phyloP scores from a whole-genome alignment of 2,113 vertebrate genomes.

The Neopipo cinnamomea region DNA sequence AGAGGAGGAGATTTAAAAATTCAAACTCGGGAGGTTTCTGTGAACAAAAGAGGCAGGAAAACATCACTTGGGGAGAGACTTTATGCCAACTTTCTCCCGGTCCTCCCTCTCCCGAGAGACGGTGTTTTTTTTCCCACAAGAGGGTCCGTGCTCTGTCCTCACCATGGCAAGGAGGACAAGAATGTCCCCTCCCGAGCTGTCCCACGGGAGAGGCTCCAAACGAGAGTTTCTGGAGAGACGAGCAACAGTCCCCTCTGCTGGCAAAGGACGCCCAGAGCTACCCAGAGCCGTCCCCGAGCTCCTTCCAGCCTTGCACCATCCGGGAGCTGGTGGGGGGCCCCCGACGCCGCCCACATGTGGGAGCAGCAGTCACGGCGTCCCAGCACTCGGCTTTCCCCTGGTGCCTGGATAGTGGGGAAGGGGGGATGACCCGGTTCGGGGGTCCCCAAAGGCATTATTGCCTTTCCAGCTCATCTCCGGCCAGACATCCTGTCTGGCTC shows the following conservation, averaged over 20 bases:
- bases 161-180: background rate
- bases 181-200: background rate
- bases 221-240: background rate
- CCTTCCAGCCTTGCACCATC: background rate
- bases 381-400: accelerated
- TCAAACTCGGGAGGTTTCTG: background rate
- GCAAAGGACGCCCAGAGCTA: background rate
- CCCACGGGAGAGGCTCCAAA: background rate
- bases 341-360: accelerated
- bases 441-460: background rate
- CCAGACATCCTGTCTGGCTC: constrained; percentile 30
- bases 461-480: background rate
- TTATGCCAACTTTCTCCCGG: background rate
- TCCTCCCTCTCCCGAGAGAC: background rate
- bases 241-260: constrained; percentile 60
- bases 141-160: background rate
- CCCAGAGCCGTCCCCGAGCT: background rate
- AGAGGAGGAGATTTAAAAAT: background rate
- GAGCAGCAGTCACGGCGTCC: too few relatives aligned
- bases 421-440: background rate
- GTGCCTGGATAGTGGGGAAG: background rate
- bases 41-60: constrained; percentile 2
- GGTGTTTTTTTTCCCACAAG: background rate
- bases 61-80: background rate
- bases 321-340: accelerated